Evolutionary conservation across 2,113 vertebrate species (phyloP), one percentile per base, ranked within the genome.

Genomic region (Cryptomyrus ogoouensis): DNA sequence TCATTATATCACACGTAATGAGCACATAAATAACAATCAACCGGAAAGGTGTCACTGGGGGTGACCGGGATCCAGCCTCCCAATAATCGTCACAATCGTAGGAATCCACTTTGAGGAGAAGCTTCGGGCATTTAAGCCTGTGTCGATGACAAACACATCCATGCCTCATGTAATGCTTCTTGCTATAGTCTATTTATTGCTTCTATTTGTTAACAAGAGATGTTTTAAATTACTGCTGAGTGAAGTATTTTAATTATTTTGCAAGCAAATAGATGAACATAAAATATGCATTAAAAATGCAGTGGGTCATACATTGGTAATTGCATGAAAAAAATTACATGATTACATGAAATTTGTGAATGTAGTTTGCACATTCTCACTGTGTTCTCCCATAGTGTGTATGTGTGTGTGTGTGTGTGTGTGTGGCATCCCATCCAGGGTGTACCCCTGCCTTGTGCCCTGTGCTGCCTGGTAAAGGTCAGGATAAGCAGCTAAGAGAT

Each of bases 1-100:
- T 92, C 62, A 91, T 91, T 93, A 46, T 58, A 90, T 31, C 90
- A 83, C 52, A 52, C 47, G 91, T 86, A 86, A 85, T 87, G 50
- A 83, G 89, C 42, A 21, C 89, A 89, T 83, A 50, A 90, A 52
- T 53, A 47, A 91, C 90, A 46, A 90, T 90, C 80, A 88, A 87
- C 52, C 27, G 39, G 80, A 86, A n/a, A 56, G 85, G 49, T 42
- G 35, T 13, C 74, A 19, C 35, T 24, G 85, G 49, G 50, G 35
- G 70, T 52, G 44, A 85, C 17, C 52, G 50, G 74, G 31, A 53
- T 39, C 31, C 24, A 49, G 58, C 17, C 58, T 15, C 53, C 35
- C 74, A 39, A 17, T 15, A 39, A 42, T 42, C 31, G 21, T 12
- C 24, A 47, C 17, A 44, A 84, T 35, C 27, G 5, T 5, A 77